Evolutionary conservation across 2,888 invertebrate genomes (phyloP).

Genomic region (Drosophila pegasa): DNA sequence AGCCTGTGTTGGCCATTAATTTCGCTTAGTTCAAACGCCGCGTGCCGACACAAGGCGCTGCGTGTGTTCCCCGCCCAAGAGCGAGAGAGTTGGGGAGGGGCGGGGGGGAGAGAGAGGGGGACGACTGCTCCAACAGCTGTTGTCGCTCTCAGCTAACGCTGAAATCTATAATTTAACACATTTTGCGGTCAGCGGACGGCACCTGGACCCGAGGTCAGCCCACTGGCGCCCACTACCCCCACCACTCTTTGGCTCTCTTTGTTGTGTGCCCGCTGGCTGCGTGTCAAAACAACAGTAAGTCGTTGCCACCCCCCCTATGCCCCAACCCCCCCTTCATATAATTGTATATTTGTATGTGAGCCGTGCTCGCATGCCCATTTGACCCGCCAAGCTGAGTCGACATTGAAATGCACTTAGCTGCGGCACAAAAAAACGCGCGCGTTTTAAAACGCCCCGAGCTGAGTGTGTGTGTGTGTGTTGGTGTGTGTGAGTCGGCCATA

Average conservation of each 20-base stretch:
- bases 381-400: constrained; percentile 15
- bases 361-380: constrained; percentile 48
- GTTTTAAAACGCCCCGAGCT: constrained; percentile 63
- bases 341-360: constrained; percentile 33
- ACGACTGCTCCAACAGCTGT: constrained; percentile 56
- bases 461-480: constrained; percentile 20
- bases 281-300: constrained; percentile 82
- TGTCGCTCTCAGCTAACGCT: constrained; percentile 59
- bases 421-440: constrained; percentile 60
- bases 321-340: constrained; percentile 15
- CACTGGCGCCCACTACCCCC: not conserved
- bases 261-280: constrained; percentile 70
- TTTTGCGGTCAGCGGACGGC: constrained; percentile 54
- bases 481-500: constrained; percentile 63
- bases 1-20: constrained; percentile 81
- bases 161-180: constrained; percentile 76
- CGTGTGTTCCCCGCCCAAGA: constrained; percentile 48
- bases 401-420: constrained; percentile 77
- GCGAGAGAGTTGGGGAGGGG: no score
- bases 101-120: not conserved
- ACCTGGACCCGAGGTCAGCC: constrained; percentile 26
- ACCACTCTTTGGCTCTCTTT: not conserved
- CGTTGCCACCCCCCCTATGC: constrained; percentile 24
- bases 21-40: constrained; percentile 75
- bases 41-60: constrained; percentile 64